These are phyloP conservation scores for Caenorhabditis afra DNA, from an alignment of 2,888 invertebrate species.

Conservation along the genomic window DNA sequence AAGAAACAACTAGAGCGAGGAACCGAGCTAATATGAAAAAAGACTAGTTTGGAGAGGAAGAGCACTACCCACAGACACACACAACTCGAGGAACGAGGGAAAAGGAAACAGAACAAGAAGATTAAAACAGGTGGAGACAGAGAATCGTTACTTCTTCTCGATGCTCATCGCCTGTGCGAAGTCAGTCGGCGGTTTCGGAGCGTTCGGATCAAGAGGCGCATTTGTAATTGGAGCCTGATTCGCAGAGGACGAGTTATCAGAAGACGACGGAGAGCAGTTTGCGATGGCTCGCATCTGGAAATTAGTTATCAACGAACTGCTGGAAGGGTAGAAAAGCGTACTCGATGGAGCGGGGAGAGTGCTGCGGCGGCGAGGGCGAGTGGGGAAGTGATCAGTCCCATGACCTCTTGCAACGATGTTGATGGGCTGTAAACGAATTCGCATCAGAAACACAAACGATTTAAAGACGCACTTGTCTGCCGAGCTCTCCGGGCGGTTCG, in stretches of 20 bases:
- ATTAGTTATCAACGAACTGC: neutral
- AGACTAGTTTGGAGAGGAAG: conserved; percentile 13
- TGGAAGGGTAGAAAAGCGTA: conserved; percentile 7
- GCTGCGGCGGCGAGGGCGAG: conserved; percentile 59
- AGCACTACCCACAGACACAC: conserved; percentile 4
- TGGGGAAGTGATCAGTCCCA: conserved; percentile 57
- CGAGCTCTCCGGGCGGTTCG: conserved; percentile 55
- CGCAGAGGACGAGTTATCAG: conserved; percentile 46
- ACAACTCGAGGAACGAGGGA: neutral
- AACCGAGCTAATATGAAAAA: conserved; percentile 12
- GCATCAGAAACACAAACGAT: neutral
- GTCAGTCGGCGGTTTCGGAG: conserved; percentile 50
- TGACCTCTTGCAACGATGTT: conserved; percentile 56
- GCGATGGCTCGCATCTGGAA: conserved; percentile 47
- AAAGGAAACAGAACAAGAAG: conserved; percentile 13
- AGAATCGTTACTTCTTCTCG: conserved; percentile 7
- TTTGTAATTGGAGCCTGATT: conserved; percentile 51
- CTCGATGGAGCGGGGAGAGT: conserved; percentile 58
- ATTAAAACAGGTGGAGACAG: conserved; percentile 3
- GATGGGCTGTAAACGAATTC: conserved; percentile 54
- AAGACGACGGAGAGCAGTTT: conserved; percentile 41
- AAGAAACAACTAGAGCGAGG: neutral
- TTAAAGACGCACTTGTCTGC: conserved; percentile 59
- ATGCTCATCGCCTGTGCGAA: conserved; percentile 46
- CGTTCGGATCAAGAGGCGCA: conserved; percentile 36